A percentile compares a stretch with the other conserved stretches of the same genome.
Evolutionary conservation across 2,797 vertebrate species (phyloP).

Genomic region (Eidolon dupreanum): DNA sequence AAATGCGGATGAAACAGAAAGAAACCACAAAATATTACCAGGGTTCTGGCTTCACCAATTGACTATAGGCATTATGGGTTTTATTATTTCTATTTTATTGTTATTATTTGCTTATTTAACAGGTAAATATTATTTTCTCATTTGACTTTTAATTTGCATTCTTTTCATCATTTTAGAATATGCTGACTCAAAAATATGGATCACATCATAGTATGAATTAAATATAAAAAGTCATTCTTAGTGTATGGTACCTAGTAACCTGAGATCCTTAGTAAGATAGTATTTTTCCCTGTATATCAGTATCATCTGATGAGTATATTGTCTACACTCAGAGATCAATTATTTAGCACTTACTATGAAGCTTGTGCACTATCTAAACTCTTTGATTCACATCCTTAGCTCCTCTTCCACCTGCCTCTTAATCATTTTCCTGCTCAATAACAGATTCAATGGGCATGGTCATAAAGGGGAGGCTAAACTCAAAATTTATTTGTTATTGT

Average conservation of each 20-base stretch:
- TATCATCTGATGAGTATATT: not conserved
- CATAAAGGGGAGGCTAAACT: constrained; percentile 39
- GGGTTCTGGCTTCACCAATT: not conserved
- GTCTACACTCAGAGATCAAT: not conserved
- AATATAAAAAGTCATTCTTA: constrained; percentile 19
- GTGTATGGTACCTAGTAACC: not conserved
- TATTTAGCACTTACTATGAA: constrained; percentile 30
- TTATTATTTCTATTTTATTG: not conserved
- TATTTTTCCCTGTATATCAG: not conserved
- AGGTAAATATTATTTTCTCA: not conserved
- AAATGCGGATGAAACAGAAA: not conserved
- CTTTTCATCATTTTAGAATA: constrained; percentile 29
- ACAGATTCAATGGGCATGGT: constrained; percentile 7
- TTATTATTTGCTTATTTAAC: not conserved
- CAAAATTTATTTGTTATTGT: constrained; percentile 55
- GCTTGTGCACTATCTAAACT: not conserved
- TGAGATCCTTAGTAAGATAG: not conserved
- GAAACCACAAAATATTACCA: not conserved
- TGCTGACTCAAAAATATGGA: not conserved
- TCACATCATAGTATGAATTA: not conserved
- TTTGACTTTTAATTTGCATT: constrained; percentile 19
- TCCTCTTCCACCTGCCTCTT: constrained; percentile 55
- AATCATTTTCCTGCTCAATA: constrained; percentile 54
- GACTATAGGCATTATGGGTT: not conserved
- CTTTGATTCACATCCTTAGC: constrained; percentile 48